These are phyloP conservation scores for Diorhabda elongata DNA, from an alignment of 1,140 invertebrate genomes.

Conservation along the genomic window DNA sequence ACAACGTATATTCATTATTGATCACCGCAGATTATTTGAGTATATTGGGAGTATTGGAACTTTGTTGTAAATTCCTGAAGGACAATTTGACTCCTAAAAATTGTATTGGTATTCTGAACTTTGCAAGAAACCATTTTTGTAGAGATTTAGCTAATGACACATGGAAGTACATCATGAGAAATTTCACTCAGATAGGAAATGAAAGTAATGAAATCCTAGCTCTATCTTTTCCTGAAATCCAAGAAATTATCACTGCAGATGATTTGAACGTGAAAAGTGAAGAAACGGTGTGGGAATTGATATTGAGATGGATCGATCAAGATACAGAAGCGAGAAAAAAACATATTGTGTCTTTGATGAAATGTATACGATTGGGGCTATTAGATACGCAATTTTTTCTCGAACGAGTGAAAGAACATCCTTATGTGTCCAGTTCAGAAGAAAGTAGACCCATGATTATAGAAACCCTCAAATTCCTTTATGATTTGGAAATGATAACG, in stretches of 20 bases:
- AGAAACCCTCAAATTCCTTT: conserved; percentile 68
- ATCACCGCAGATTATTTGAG: conserved; percentile 75
- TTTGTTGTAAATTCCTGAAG: conserved; percentile 72
- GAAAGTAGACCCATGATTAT: conserved; percentile 67
- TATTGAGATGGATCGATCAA: conserved; percentile 60
- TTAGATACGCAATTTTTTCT: conserved; percentile 77
- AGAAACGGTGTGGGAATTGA: conserved; percentile 62
- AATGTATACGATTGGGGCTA: conserved; percentile 75
- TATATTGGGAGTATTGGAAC: conserved; percentile 69
- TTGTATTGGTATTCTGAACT: conserved; percentile 76
- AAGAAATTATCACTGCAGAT: conserved; percentile 68
- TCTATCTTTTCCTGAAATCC: conserved; percentile 64
- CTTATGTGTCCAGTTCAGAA: conserved; percentile 60
- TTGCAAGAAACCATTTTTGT: conserved; percentile 71
- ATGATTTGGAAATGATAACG: conserved; percentile 68
- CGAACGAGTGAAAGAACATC: conserved; percentile 64
- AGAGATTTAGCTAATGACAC: conserved; percentile 64
- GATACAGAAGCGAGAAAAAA: conserved; percentile 40
- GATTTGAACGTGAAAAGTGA: conserved; percentile 67
- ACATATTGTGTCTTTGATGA: conserved; percentile 58
- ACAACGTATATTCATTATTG: conserved; percentile 74
- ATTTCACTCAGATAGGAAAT: conserved; percentile 67
- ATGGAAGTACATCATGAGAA: conserved; percentile 65
- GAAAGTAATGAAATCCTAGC: conserved; percentile 69
- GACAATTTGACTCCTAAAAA: conserved; percentile 65